Percentiles rank a stretch among this genome's conserved stretches.
These are phyloP conservation scores for Solen grandis DNA, from an alignment of 1,140 invertebrate species.

Conservation along the genomic window DNA sequence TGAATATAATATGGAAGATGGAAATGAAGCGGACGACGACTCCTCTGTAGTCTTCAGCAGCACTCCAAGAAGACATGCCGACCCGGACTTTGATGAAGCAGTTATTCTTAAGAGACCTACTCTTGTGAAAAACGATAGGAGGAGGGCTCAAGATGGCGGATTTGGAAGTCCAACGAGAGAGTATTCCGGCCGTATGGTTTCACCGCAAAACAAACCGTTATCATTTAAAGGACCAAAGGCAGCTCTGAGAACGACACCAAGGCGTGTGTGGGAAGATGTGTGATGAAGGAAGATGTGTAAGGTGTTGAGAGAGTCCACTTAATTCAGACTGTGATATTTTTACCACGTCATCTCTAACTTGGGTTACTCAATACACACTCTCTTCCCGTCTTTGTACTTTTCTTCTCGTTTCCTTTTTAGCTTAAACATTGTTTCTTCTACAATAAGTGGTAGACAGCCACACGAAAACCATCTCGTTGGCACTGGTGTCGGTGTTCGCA, in stretches of 20 bases:
- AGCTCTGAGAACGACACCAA: conserved; percentile 28
- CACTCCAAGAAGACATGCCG: not conserved
- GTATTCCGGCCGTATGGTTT: not conserved
- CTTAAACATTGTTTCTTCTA: too few relatives aligned
- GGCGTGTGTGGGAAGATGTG: conserved; percentile 40
- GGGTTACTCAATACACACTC: too few relatives aligned
- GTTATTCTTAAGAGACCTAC: not conserved
- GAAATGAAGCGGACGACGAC: conserved; percentile 47
- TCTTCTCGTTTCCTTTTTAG: too few relatives aligned
- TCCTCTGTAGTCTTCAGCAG: not conserved
- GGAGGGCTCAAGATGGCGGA: not conserved
- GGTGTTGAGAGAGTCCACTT: too few relatives aligned
- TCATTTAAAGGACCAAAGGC: conserved; percentile 25
- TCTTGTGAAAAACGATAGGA: not conserved
- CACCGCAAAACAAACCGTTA: not conserved
- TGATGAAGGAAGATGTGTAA: not conserved
- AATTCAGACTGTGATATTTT: too few relatives aligned
- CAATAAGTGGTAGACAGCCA: too few relatives aligned
- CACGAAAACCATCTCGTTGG: too few relatives aligned
- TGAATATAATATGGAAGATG: conserved; percentile 6
- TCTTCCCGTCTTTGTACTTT: too few relatives aligned
- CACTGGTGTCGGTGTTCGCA: too few relatives aligned
- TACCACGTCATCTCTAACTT: too few relatives aligned
- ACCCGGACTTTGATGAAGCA: not conserved
- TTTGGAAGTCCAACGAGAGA: conserved; percentile 1